A percentile compares a stretch with the other conserved stretches of the same genome.
Conservation (phyloP, 2,797 vertebrate species). For the Microchirus variegatus region DNA sequence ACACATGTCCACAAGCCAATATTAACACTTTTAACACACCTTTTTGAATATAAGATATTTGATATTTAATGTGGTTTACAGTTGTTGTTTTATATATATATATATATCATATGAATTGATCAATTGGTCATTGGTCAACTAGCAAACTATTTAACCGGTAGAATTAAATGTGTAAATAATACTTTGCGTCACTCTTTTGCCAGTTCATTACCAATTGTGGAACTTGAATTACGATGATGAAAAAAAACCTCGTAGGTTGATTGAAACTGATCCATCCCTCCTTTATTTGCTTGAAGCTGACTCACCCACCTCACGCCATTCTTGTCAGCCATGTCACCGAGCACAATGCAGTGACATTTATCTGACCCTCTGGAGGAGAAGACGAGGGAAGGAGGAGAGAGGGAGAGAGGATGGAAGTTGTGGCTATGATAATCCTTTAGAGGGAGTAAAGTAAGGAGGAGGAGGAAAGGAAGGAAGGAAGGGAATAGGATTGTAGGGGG, state of each 20-base stretch:
- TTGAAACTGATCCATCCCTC: slow-evolving; percentile 49
- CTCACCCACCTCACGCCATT: slow-evolving; percentile 61
- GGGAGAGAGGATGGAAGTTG: slow-evolving; percentile 14
- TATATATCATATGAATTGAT: background rate
- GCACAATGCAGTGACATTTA: slow-evolving; percentile 68
- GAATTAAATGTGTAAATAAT: background rate
- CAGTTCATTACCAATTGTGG: background rate
- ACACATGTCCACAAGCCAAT: background rate
- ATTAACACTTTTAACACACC: no score
- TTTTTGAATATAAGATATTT: no score
- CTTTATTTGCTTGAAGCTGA: slow-evolving; percentile 47
- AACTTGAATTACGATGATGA: background rate
- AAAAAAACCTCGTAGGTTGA: slow-evolving; percentile 13
- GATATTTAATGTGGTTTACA: background rate
- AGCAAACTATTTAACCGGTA: background rate
- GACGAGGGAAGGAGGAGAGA: slow-evolving; percentile 7
- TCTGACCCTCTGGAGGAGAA: slow-evolving; percentile 51
- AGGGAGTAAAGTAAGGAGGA: slow-evolving; percentile 20
- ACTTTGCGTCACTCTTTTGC: no score
- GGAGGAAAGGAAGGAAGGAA: slow-evolving; percentile 17
- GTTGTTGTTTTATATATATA: background rate
- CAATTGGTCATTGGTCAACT: background rate
- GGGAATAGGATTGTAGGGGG: slow-evolving; percentile 8
- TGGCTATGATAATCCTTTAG: slow-evolving; percentile 12
- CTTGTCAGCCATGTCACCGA: slow-evolving; percentile 54